These are phyloP conservation scores for Epinephelus cyanopodus DNA, from an alignment of 2,113 vertebrate genomes.

Conservation along the genomic window DNA sequence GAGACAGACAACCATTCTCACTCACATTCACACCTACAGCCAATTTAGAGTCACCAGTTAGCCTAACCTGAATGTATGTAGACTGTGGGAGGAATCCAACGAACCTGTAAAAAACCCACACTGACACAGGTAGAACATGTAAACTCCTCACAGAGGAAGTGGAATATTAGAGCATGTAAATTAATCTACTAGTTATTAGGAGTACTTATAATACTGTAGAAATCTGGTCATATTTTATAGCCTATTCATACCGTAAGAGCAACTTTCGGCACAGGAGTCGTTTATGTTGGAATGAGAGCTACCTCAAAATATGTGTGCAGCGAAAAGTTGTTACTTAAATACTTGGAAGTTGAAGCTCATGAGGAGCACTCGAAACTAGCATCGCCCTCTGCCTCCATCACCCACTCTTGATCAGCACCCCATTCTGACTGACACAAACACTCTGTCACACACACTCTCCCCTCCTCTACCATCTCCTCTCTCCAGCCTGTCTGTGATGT, in stretches of 20 bases:
- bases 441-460: conserved; percentile 15
- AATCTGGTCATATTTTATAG: background rate
- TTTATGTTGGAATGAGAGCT: no score
- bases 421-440: conserved; percentile 40
- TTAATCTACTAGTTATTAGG: background rate
- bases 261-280: no score
- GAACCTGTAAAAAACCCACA: no score
- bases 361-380: conserved; percentile 12
- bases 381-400: conserved; percentile 4
- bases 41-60: no score
- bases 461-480: conserved; percentile 42
- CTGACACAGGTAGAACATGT: no score
- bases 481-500: conserved; percentile 53
- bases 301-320: background rate
- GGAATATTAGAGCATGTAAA: background rate
- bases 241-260: background rate
- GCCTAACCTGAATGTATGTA: no score
- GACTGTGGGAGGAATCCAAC: no score
- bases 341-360: background rate
- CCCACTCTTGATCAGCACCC: conserved; percentile 35
- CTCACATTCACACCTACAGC: no score
- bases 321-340: background rate
- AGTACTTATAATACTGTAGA: background rate
- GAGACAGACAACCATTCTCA: no score
- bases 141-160: background rate